Evolutionary conservation across 2,113 vertebrate species (phyloP).

Genomic region (Girardinichthys multiradiatus): DNA sequence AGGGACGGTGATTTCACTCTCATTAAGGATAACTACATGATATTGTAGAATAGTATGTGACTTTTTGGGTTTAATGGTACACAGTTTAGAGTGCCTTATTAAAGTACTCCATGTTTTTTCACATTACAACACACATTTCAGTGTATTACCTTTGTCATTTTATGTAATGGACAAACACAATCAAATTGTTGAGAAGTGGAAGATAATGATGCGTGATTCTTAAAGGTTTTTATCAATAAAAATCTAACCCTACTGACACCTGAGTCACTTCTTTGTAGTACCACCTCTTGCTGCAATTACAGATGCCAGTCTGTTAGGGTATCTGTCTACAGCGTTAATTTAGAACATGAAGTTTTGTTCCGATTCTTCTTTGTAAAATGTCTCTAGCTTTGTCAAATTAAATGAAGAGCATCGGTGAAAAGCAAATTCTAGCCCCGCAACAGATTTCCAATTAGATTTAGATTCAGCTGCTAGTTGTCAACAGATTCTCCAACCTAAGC

Average conservation of each 20-base stretch:
- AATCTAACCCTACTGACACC: not conserved
- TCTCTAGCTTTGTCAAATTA: no score
- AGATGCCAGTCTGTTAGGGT: no score
- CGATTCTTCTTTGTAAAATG: no score
- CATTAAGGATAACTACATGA: slow-evolving; percentile 61
- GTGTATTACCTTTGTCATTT: not conserved
- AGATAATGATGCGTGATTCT: not conserved
- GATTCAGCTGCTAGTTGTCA: no score
- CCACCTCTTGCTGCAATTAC: not conserved
- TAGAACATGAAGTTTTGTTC: no score
- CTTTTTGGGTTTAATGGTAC: slow-evolving; percentile 24
- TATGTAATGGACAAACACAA: not conserved
- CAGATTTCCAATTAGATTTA: no score
- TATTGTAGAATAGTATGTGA: slow-evolving; percentile 43
- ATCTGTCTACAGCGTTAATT: no score
- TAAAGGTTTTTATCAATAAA: not conserved
- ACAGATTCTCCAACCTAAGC: no score
- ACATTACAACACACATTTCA: not conserved
- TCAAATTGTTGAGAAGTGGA: not conserved
- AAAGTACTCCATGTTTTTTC: not conserved
- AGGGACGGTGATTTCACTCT: slow-evolving; percentile 73
- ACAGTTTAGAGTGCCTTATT: not conserved
- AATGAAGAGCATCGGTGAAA: no score
- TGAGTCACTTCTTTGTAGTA: not conserved
- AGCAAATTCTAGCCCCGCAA: no score